Conservation (phyloP, 2,113 vertebrate genomes). For the Anarrhichthys ocellatus region DNA sequence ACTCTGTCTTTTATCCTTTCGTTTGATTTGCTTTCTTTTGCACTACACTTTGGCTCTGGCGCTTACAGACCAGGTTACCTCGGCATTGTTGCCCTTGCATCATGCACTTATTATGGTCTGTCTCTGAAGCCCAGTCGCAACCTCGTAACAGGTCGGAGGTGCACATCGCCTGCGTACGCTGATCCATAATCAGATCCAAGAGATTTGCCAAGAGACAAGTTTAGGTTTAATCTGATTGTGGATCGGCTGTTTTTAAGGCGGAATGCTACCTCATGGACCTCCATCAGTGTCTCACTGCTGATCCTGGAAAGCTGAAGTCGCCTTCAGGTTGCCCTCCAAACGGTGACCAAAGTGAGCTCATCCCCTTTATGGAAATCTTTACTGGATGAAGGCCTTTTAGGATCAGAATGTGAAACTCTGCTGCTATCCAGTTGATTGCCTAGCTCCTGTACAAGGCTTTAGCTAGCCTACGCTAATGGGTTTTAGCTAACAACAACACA, state of each 20-base stretch:
- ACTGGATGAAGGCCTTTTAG: conserved; percentile 62
- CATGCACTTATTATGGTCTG: conserved; percentile 85
- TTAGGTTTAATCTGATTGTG: conserved; percentile 56
- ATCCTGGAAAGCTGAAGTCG: conserved; percentile 67
- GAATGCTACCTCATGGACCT: conserved; percentile 77
- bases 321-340: conserved; percentile 34
- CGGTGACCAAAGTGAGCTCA: conserved; percentile 42
- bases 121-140: conserved; percentile 75
- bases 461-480: conserved; percentile 55
- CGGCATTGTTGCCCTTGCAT: conserved; percentile 84
- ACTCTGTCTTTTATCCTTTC: conserved; percentile 68
- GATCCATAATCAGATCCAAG: conserved; percentile 67
- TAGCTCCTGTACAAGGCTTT: conserved; percentile 54
- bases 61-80: conserved; percentile 85
- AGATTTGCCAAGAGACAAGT: conserved; percentile 65
- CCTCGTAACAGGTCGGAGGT: conserved; percentile 67
- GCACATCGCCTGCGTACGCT: conserved; percentile 56
- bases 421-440: conserved; percentile 71
- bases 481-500: conserved; percentile 61
- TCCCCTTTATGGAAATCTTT: conserved; percentile 38
- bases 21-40: conserved; percentile 85
- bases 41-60: conserved; percentile 84
- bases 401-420: conserved; percentile 78
- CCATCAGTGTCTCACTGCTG: conserved; percentile 72
- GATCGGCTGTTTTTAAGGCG: conserved; percentile 65